A percentile compares a stretch with the other conserved stretches of the same genome.
Evolutionary conservation across 1,140 invertebrate genomes (phyloP).

Genomic region (Pseudomyrmex flavicornis): DNA sequence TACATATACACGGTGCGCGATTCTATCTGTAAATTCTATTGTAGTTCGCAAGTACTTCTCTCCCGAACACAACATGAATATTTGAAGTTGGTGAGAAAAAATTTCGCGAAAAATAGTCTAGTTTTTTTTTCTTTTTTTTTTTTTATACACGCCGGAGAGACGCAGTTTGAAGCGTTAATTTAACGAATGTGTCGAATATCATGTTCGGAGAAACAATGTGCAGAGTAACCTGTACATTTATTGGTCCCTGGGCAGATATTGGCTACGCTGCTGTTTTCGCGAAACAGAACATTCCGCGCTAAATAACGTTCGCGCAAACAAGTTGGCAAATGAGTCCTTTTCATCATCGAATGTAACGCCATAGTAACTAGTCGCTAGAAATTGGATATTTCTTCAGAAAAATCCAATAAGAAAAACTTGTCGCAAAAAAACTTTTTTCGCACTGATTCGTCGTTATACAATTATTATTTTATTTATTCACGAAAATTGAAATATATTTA

Average conservation of each 20-base stretch:
- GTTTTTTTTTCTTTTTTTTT: too few species aligned
- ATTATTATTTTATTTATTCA: not conserved
- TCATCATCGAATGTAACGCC: slow-evolving; percentile 4
- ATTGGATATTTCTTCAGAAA: slow-evolving; percentile 18
- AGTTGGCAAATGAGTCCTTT: slow-evolving; percentile 42
- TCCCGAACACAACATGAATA: not conserved
- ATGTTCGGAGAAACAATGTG: slow-evolving; percentile 30
- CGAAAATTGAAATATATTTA: too few species aligned
- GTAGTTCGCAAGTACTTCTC: not conserved
- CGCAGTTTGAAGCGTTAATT: slow-evolving; percentile 26
- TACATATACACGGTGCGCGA: too few species aligned
- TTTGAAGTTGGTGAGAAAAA: slow-evolving; percentile 1
- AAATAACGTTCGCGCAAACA: slow-evolving; percentile 62
- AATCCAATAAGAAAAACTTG: not conserved
- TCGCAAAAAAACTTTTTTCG: too few species aligned
- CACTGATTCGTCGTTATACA: too few species aligned
- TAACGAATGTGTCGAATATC: slow-evolving; percentile 29
- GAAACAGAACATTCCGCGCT: slow-evolving; percentile 55
- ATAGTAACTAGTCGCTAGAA: slow-evolving; percentile 2
- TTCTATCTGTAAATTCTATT: not conserved
- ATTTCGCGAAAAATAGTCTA: too few species aligned
- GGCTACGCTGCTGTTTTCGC: slow-evolving; percentile 27
- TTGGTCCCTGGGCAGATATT: slow-evolving; percentile 41
- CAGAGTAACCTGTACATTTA: slow-evolving; percentile 41
- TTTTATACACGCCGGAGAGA: not conserved